Evolutionary conservation across 2,888 invertebrate genomes (phyloP).

Genomic region (Matsumyia berberina): DNA sequence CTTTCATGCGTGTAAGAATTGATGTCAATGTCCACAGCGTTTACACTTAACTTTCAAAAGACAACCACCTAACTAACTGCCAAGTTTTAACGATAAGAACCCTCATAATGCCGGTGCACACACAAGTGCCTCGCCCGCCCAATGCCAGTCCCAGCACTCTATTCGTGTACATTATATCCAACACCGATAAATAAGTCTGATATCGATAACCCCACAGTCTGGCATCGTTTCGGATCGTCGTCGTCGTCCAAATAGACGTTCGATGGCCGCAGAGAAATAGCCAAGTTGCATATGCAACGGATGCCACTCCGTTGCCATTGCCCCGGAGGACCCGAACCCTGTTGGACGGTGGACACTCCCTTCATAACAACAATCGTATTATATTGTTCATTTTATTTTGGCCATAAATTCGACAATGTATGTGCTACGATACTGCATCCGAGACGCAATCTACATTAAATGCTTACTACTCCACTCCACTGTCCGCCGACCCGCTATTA

Average conservation of each 20-base stretch:
- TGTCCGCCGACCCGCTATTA: slow-evolving; percentile 20
- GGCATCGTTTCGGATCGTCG: slow-evolving; percentile 18
- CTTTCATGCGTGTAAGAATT: background rate
- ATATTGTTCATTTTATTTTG: slow-evolving; percentile 59
- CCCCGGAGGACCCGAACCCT: background rate
- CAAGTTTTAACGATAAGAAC: slow-evolving; percentile 42
- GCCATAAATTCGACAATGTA: slow-evolving; percentile 54
- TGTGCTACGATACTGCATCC: slow-evolving; percentile 8
- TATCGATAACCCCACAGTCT: slow-evolving; percentile 55
- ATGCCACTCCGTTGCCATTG: background rate
- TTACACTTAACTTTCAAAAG: slow-evolving; percentile 41
- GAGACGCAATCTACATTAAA: slow-evolving; percentile 58
- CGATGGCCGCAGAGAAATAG: slow-evolving; percentile 39
- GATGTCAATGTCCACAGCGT: slow-evolving; percentile 18
- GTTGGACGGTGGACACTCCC: slow-evolving; percentile 58
- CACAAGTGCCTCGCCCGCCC: background rate
- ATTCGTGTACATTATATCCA: slow-evolving; percentile 25
- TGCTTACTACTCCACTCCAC: background rate
- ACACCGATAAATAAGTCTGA: slow-evolving; percentile 56
- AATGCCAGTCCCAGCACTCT: slow-evolving; percentile 11
- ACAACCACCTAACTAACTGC: slow-evolving; percentile 31
- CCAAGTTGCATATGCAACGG: slow-evolving; percentile 43
- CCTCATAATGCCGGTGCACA: slow-evolving; percentile 17
- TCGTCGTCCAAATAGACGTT: slow-evolving; percentile 9
- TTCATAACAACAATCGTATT: slow-evolving; percentile 54